These are phyloP conservation scores for human (Homo sapiens) DNA, from an alignment of 2,113 vertebrate genomes.

Conservation along the genomic window GRCh38 chr2:205280501-205281000, in stretches of 20 bases:
- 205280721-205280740: constrained; percentile 83
- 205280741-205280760: constrained; percentile 79
- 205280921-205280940: constrained; percentile 87
- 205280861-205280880: constrained; percentile 92
- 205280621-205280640: constrained; percentile 72
- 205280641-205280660: constrained; percentile 77
- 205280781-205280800: constrained; percentile 78
- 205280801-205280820: constrained; percentile 85
- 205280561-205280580: constrained; percentile 73
- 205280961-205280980: constrained; percentile 89
- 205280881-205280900: constrained; percentile 87
- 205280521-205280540: not conserved
- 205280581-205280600: constrained; percentile 77
- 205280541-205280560: constrained; percentile 54
- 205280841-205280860: constrained; percentile 90
- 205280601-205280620: constrained; percentile 60
- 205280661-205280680: constrained; percentile 80
- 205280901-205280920: constrained; percentile 87
- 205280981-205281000: constrained; percentile 88
- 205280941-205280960: constrained; percentile 88
- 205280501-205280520: constrained; percentile 59
- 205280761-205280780: constrained; percentile 74
- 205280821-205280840: constrained; percentile 90
- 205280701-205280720: constrained; percentile 77
- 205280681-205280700: constrained; percentile 86